Percentiles rank a stretch among this genome's conserved stretches.
Evolutionary conservation across 1,140 invertebrate genomes (phyloP).

Genomic region (Orius insidiosus): DNA sequence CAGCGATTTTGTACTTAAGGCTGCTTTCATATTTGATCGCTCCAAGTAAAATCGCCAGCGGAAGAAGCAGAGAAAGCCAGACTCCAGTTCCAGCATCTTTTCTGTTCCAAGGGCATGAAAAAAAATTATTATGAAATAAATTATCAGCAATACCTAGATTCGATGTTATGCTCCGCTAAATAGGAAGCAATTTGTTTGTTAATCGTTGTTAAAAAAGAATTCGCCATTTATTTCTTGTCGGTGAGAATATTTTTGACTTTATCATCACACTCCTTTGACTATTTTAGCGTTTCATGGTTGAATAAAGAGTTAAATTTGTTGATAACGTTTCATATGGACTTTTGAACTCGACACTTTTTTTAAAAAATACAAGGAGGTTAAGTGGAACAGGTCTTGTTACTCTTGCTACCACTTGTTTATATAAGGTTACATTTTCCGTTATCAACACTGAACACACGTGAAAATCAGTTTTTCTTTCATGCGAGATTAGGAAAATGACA

Average conservation of each 20-base stretch:
- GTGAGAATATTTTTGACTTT: neutral
- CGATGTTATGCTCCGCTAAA: neutral
- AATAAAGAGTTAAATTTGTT: no score
- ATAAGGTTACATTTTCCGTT: no score
- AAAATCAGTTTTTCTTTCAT: no score
- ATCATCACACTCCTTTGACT: neutral
- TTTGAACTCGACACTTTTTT: no score
- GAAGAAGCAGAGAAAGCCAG: constrained; percentile 35
- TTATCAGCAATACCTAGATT: constrained; percentile 4
- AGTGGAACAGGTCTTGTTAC: no score
- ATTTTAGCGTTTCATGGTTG: no score
- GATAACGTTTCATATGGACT: no score
- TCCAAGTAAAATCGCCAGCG: constrained; percentile 26
- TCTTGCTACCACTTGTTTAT: no score
- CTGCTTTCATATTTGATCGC: constrained; percentile 9
- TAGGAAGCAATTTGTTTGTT: constrained; percentile 6
- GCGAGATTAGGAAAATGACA: no score
- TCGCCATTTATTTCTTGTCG: neutral
- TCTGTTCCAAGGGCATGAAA: no score
- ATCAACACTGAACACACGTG: no score
- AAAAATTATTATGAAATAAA: constrained; percentile 4
- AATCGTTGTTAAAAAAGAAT: constrained; percentile 1
- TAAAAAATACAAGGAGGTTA: no score
- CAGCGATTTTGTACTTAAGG: constrained; percentile 13
- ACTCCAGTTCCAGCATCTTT: constrained; percentile 31